Evolutionary conservation across 2,113 vertebrate genomes (phyloP).

Genomic region (Vidua macroura): DNA sequence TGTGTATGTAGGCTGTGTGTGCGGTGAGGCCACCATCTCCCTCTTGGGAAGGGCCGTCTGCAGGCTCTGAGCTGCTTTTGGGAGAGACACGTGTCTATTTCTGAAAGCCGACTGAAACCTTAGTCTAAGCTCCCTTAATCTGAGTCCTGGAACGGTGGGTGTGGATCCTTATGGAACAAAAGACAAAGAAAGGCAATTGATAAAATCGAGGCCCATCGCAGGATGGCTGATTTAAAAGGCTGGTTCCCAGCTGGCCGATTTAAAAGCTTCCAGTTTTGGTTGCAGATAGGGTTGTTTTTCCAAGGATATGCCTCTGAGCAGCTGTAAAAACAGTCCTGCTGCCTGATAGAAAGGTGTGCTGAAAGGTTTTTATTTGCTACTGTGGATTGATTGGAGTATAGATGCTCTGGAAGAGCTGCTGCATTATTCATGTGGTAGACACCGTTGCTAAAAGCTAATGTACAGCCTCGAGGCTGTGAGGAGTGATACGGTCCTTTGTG

Average conservation of each 20-base stretch:
- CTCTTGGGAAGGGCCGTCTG: background rate
- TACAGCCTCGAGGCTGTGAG: conserved; percentile 22
- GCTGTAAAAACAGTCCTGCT: conserved; percentile 34
- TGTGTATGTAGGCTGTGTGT: rapidly evolving
- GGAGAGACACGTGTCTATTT: background rate
- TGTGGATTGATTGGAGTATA: conserved; percentile 35
- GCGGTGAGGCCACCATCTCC: background rate
- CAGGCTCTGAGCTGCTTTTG: background rate
- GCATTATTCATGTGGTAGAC: conserved; percentile 60
- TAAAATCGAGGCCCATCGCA: background rate
- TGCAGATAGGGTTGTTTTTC: conserved; percentile 26
- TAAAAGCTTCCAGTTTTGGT: conserved; percentile 22
- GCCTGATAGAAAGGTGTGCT: background rate
- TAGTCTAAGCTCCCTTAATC: background rate
- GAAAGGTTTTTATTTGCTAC: conserved; percentile 52
- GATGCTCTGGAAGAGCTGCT: conserved; percentile 38
- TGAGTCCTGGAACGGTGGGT: background rate
- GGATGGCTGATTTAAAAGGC: background rate
- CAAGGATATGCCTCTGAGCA: conserved; percentile 19
- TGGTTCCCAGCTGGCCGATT: conserved; percentile 25
- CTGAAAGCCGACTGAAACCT: background rate
- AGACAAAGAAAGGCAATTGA: conserved; percentile 35
- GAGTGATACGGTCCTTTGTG: conserved; percentile 30
- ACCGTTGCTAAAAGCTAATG: conserved; percentile 59
- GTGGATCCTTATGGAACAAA: conserved; percentile 30